These are phyloP conservation scores for Andricus grossulariae DNA, from an alignment of 1,140 invertebrate species.

Conservation along the genomic window DNA sequence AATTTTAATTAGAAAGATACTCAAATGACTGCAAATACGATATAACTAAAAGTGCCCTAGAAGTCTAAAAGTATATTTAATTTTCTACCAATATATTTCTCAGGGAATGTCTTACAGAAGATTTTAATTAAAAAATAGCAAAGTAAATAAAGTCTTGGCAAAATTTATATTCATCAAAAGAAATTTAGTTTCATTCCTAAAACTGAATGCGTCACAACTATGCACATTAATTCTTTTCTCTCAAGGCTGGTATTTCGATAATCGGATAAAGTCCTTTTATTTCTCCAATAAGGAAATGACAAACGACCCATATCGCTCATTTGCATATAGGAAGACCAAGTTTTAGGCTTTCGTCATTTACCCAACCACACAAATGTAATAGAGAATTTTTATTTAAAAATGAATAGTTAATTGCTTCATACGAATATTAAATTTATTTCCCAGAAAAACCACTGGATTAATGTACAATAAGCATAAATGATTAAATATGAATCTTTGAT, in stretches of 20 bases:
- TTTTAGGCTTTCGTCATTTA: slow-evolving; percentile 6
- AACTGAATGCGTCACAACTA: not conserved
- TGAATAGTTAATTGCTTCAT: not conserved
- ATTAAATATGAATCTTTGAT: not conserved
- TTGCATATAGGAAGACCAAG: slow-evolving; percentile 2
- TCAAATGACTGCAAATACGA: slow-evolving; percentile 6
- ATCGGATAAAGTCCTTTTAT: not conserved
- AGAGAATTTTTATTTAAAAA: not conserved
- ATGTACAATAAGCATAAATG: not conserved
- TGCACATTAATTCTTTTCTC: not conserved
- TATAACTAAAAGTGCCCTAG: not conserved
- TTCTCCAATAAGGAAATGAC: slow-evolving; percentile 15
- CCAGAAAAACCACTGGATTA: not conserved
- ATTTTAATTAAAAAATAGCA: too few relatives aligned
- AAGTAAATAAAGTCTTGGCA: too few relatives aligned
- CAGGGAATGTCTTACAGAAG: too few relatives aligned
- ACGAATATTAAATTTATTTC: slow-evolving; percentile 3
- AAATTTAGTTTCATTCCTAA: not conserved
- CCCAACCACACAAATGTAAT: not conserved
- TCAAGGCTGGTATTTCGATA: not conserved
- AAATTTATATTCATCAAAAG: not conserved
- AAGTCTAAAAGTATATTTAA: not conserved
- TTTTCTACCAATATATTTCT: too few relatives aligned
- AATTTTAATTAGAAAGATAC: slow-evolving; percentile 10
- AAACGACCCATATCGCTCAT: slow-evolving; percentile 23